Percentiles rank a stretch among this genome's conserved stretches.
These are phyloP conservation scores for Latrodectus elegans DNA, from an alignment of 2,888 invertebrate species.

Conservation along the genomic window DNA sequence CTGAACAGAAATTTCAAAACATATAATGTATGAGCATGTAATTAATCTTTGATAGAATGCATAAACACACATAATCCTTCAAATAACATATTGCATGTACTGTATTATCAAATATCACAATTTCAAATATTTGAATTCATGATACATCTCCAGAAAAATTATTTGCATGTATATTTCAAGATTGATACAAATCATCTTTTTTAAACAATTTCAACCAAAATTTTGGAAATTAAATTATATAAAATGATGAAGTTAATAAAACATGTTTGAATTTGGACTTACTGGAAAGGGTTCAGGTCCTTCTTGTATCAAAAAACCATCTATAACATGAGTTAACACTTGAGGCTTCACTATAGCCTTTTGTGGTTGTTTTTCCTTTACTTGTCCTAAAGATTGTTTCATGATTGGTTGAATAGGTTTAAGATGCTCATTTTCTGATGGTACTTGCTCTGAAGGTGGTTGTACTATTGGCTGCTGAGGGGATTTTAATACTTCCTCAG, in stretches of 20 bases:
- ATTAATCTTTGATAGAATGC: not conserved
- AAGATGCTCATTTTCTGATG: conserved; percentile 13
- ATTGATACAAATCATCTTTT: not conserved
- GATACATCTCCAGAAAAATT: no score
- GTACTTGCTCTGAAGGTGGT: not conserved
- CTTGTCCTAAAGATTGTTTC: conserved; percentile 24
- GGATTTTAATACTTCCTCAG: not conserved
- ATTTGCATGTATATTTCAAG: no score
- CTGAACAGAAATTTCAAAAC: no score
- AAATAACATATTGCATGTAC: not conserved
- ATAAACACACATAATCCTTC: not conserved
- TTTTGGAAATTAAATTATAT: not conserved
- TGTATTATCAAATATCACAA: not conserved
- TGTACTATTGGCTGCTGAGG: not conserved
- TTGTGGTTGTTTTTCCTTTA: conserved; percentile 71
- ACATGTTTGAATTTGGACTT: conserved; percentile 6
- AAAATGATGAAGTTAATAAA: not conserved
- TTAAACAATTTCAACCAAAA: not conserved
- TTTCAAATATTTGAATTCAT: not conserved
- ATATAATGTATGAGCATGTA: no score
- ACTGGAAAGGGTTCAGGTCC: conserved; percentile 78
- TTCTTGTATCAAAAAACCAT: conserved; percentile 97
- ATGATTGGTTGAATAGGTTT: conserved; percentile 42
- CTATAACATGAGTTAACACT: conserved; percentile 95
- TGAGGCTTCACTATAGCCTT: conserved; percentile 77